These are phyloP conservation scores for Dascyllus trimaculatus DNA, from an alignment of 2,113 vertebrate genomes.

Conservation along the genomic window DNA sequence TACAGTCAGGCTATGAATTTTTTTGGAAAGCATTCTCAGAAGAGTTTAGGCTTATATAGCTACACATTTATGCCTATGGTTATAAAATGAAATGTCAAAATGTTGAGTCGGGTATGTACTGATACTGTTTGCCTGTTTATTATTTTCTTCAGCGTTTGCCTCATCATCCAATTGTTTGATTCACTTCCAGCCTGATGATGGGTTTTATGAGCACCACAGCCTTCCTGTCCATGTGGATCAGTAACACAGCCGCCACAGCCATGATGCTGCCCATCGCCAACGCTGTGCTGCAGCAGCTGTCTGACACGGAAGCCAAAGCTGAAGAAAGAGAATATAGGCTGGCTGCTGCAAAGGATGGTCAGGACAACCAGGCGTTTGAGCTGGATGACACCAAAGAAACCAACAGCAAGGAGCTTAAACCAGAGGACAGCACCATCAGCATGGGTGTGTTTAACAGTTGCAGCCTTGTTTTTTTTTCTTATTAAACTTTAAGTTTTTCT, in stretches of 20 bases:
- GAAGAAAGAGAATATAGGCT: constrained; percentile 28
- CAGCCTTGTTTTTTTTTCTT: not conserved
- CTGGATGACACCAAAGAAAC: constrained; percentile 31
- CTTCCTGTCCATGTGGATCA: constrained; percentile 96
- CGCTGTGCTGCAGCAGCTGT: constrained; percentile 86
- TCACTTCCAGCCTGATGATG: constrained; percentile 84
- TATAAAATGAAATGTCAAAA: no score
- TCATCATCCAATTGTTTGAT: not conserved
- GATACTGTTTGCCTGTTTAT: no score
- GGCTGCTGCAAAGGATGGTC: not conserved
- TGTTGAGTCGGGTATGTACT: no score
- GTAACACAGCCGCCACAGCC: constrained; percentile 90
- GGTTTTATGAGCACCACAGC: constrained; percentile 92
- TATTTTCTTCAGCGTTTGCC: not conserved
- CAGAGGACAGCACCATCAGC: constrained; percentile 7
- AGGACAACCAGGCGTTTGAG: constrained; percentile 59
- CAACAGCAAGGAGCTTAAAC: not conserved
- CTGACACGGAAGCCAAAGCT: constrained; percentile 65
- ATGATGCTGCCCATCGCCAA: constrained; percentile 92
- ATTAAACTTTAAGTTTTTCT: not conserved
- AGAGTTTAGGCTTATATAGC: no score
- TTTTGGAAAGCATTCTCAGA: no score
- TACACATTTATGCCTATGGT: no score
- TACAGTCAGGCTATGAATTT: no score
- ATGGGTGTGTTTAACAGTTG: constrained; percentile 9